Evolutionary conservation across 2,888 invertebrate genomes (phyloP).

Genomic region (Danaus chrysippus): DNA sequence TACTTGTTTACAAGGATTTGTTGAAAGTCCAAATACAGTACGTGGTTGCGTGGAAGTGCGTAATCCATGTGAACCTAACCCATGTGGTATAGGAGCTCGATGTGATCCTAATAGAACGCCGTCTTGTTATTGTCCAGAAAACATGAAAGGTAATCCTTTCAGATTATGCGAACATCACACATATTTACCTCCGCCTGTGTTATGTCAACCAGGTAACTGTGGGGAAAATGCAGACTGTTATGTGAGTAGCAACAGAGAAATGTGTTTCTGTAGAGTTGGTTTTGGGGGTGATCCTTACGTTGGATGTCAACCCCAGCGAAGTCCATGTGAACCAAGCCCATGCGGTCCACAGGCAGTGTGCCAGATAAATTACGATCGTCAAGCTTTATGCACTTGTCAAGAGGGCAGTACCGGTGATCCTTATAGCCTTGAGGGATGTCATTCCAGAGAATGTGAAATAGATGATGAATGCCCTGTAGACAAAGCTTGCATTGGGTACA

Average conservation of each 20-base stretch:
- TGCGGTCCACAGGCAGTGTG: constrained; percentile 90
- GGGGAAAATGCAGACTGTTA: constrained; percentile 91
- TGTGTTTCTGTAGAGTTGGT: constrained; percentile 89
- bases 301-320: constrained; percentile 84
- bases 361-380: constrained; percentile 82
- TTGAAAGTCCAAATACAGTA: constrained; percentile 93
- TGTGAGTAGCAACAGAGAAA: constrained; percentile 88
- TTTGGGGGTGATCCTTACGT: constrained; percentile 89
- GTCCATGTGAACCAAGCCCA: constrained; percentile 87
- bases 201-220: constrained; percentile 91
- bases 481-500: constrained; percentile 88
- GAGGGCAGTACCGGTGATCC: constrained; percentile 89
- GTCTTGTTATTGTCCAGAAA: constrained; percentile 91
- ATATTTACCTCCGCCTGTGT: constrained; percentile 75
- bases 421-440: constrained; percentile 84
- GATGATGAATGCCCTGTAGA: constrained; percentile 87
- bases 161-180: constrained; percentile 82
- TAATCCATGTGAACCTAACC: constrained; percentile 90
- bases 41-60: constrained; percentile 89
- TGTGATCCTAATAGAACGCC: constrained; percentile 89
- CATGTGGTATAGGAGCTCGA: constrained; percentile 87
- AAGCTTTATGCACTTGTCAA: constrained; percentile 85
- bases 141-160: constrained; percentile 90
- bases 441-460: constrained; percentile 88
- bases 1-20: constrained; percentile 88